Percentiles rank a stretch among this genome's conserved stretches.
Evolutionary conservation across 2,797 vertebrate species (phyloP).

Genomic region (Buphagus erythrorhynchus): DNA sequence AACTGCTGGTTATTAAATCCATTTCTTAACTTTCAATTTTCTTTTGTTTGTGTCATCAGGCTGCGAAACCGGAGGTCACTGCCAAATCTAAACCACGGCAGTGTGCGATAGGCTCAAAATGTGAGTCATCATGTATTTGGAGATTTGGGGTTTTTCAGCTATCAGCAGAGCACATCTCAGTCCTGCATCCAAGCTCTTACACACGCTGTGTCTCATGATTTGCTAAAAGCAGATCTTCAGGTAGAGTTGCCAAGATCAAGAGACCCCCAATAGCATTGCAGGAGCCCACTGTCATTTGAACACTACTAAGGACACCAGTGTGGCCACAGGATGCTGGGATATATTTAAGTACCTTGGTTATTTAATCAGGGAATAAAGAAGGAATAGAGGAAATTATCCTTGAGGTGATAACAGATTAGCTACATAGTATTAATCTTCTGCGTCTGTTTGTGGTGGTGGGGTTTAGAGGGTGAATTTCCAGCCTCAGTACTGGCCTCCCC

Average conservation of each 20-base stretch:
- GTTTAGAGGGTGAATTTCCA: background rate
- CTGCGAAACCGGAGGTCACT: slow-evolving; percentile 54
- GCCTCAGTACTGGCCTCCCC: background rate
- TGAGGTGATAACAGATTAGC: background rate
- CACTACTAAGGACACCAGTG: background rate
- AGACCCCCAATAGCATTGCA: background rate
- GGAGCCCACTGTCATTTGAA: background rate
- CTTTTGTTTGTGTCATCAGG: slow-evolving; percentile 76
- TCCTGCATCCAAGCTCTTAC: slow-evolving; percentile 19
- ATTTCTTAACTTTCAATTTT: slow-evolving; percentile 73
- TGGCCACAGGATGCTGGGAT: background rate
- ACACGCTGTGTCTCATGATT: slow-evolving; percentile 21
- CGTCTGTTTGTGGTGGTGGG: background rate
- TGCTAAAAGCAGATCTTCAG: slow-evolving; percentile 21
- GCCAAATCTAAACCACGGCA: slow-evolving; percentile 69
- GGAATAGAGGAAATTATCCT: background rate
- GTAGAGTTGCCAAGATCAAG: slow-evolving; percentile 9
- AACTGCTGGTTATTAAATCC: slow-evolving; percentile 54
- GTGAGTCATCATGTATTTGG: slow-evolving; percentile 64
- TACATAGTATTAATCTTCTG: background rate
- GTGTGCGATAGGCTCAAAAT: slow-evolving; percentile 70
- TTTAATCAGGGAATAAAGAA: background rate
- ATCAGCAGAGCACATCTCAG: slow-evolving; percentile 68
- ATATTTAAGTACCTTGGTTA: background rate
- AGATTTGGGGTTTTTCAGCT: slow-evolving; percentile 45